Percentiles rank a stretch among this genome's conserved stretches.
Evolutionary conservation across 2,113 vertebrate genomes (phyloP).

Genomic region (Propithecus coquereli): DNA sequence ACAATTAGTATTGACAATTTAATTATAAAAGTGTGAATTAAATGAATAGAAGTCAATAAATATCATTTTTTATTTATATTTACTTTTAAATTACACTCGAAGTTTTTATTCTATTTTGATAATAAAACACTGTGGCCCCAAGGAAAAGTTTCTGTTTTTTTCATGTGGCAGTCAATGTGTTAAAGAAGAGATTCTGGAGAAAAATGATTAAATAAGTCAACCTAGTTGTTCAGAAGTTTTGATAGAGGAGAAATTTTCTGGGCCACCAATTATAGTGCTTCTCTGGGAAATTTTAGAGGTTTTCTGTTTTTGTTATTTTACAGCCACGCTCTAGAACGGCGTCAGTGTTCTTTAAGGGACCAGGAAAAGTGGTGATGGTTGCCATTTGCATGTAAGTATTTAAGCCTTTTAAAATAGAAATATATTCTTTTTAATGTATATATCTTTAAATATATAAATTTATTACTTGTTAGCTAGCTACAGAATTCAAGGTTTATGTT

Average conservation of each 20-base stretch:
- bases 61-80: no score
- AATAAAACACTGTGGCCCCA: no score
- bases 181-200: not conserved
- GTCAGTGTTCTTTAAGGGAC: slow-evolving; percentile 92
- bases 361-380: slow-evolving; percentile 98
- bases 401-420: slow-evolving; percentile 38
- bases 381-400: slow-evolving; percentile 98
- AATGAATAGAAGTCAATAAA: no score
- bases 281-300: not conserved
- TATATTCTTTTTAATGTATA: slow-evolving; percentile 19
- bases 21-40: no score
- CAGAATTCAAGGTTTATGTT: not conserved
- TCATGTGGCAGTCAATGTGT: not conserved
- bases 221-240: not conserved
- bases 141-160: no score
- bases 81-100: no score
- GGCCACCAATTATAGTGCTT: not conserved
- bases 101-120: no score
- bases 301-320: slow-evolving; percentile 59
- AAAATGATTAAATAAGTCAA: not conserved
- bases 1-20: no score
- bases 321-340: slow-evolving; percentile 93
- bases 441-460: slow-evolving; percentile 14
- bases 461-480: not conserved
- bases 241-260: not conserved